Conservation (phyloP, 1,140 invertebrate genomes). For the Achatina immaculata region DNA sequence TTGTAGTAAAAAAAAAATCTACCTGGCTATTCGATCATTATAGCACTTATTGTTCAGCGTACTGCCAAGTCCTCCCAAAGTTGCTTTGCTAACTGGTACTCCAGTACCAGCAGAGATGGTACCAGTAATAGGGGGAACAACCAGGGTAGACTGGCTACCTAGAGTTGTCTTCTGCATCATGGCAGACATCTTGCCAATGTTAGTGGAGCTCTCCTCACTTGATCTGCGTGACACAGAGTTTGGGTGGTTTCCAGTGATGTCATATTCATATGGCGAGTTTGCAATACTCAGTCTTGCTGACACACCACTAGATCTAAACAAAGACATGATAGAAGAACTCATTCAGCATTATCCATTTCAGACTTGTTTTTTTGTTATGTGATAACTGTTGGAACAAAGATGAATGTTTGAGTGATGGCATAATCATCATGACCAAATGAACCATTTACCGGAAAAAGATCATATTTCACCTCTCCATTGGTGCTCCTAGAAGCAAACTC, state of each 20-base stretch:
- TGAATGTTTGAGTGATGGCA: no score
- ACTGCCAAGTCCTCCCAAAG: not conserved
- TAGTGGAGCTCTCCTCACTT: conserved; percentile 72
- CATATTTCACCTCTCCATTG: no score
- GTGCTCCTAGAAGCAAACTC: no score
- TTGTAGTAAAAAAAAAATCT: no score
- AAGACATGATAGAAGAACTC: no score
- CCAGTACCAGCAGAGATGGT: not conserved
- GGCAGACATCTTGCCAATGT: conserved; percentile 72
- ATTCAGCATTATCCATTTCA: no score
- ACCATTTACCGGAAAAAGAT: no score
- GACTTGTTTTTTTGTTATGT: no score
- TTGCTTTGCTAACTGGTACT: no score
- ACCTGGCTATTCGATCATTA: conserved; percentile 58
- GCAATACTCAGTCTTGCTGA: conserved; percentile 60
- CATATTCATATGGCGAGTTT: conserved; percentile 77
- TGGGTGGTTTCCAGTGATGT: conserved; percentile 76
- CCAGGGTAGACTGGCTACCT: conserved; percentile 76
- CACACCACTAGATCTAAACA: conserved; percentile 29
- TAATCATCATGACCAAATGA: no score
- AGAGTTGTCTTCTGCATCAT: conserved; percentile 73
- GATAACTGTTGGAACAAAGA: no score
- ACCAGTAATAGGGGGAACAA: conserved; percentile 70
- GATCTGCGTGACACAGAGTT: conserved; percentile 84
- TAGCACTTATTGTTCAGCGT: conserved; percentile 55